Evolutionary conservation across 2,797 vertebrate genomes (phyloP), one percentile per base, ranked within the genome.

Genomic region (Semaprochilodus insignis): DNA sequence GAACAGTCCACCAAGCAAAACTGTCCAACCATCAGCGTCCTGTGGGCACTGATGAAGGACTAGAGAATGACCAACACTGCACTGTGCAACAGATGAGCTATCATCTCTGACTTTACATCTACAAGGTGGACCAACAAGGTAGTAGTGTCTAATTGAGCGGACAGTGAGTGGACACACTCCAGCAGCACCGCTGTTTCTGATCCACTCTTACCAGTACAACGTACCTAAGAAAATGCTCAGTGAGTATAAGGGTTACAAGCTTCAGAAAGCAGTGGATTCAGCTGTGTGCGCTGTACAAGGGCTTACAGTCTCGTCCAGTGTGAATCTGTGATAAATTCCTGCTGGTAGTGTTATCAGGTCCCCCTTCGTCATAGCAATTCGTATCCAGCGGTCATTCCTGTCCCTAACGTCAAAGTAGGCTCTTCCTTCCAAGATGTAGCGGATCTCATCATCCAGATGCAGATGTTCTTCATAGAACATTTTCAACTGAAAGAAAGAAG

Each of bases 321-420:
- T 98, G 91, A 99, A 99, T 86, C 97, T 95, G 90, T 99, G 98
- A 87, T 99, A 99, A 77, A 99, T 98, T 40, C 98, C 97, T 0
- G 97, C 97, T 0, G 97, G 98, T 0, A 99, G 93, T 0, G 96
- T 97, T 87, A 99, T 99, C 94, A 99, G 89, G 88, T 98, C 97
- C 34, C 98, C 98, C 72, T 98, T 99, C 21, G 84, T 88, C 94
- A 97, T 93, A 80, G 85, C 91, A 40, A 99, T 97, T 40, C 97
- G 93, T 88, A 99, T 96, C 98, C 97, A 99, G 23, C 90, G 90
- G 80, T 99, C 96, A 13, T 95, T 92, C 70, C 91, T 85, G 90
- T 97, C 96, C 78, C 98, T 88, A 48, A 99, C 91, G 0, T 99
- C 97, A 15, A 99, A 99, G 93, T 97, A 99, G 3, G 96, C 96